These are phyloP conservation scores for Bolborhynchus lineola DNA, from an alignment of 2,113 vertebrate species.

Conservation along the genomic window DNA sequence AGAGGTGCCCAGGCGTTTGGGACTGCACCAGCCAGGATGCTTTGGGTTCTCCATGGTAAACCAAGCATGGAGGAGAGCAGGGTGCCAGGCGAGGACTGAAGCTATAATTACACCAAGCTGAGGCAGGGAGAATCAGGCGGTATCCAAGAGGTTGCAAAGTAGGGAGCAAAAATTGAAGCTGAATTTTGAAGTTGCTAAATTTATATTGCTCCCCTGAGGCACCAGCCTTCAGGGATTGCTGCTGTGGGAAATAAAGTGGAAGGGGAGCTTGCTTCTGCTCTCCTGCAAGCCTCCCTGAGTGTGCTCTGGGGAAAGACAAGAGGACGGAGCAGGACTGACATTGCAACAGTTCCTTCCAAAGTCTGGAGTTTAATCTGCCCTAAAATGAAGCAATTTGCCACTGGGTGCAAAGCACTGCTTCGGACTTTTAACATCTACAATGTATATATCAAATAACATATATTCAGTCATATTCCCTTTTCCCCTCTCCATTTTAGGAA, in stretches of 20 bases:
- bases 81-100: not conserved
- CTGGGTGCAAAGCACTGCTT: conserved; percentile 13
- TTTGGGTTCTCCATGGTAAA: not conserved
- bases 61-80: not conserved
- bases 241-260: not conserved
- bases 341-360: not conserved
- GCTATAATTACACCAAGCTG: not conserved
- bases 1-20: rapidly evolving
- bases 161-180: not conserved
- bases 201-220: conserved; percentile 24
- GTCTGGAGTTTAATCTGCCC: conserved; percentile 20
- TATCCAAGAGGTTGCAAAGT: not conserved
- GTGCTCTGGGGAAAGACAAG: not conserved
- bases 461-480: not conserved
- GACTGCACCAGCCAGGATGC: not conserved
- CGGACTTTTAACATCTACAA: conserved; percentile 42
- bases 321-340: not conserved
- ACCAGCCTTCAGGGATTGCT: not conserved
- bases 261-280: not conserved
- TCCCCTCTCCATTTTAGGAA: not conserved
- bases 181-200: conserved; percentile 19
- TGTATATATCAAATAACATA: not conserved
- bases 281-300: not conserved
- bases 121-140: not conserved
- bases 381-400: conserved; percentile 62